phyloP scores from a whole-genome alignment of 2,888 invertebrate species.

The Ochlodes sylvanus region DNA sequence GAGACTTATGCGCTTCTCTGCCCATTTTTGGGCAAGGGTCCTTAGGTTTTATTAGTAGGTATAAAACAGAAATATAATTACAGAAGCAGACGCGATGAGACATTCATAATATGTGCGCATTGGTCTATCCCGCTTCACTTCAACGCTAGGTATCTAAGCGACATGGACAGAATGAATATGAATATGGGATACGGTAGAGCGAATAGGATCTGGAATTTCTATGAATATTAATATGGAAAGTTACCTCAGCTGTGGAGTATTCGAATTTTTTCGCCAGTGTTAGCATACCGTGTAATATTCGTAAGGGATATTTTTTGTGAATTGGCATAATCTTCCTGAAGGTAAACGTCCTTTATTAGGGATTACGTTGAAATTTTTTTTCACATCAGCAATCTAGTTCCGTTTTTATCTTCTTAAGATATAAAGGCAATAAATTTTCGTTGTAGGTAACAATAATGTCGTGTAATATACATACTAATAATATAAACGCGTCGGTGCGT shows the following conservation, averaged over 20 bases:
- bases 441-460: too few relatives aligned
- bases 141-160: slow-evolving; percentile 24
- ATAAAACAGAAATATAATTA: slow-evolving; percentile 45
- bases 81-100: slow-evolving; percentile 51
- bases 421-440: too few relatives aligned
- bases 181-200: slow-evolving; percentile 26
- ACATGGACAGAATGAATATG: slow-evolving; percentile 31
- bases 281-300: slow-evolving; percentile 10
- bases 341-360: slow-evolving; percentile 5
- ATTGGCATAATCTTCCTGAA: slow-evolving; percentile 6
- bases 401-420: not conserved
- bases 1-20: too few relatives aligned
- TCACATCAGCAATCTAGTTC: not conserved
- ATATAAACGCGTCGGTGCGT: too few relatives aligned
- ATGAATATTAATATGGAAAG: slow-evolving; percentile 31
- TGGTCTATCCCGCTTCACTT: slow-evolving; percentile 47
- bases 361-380: not conserved
- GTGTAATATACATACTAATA: too few relatives aligned
- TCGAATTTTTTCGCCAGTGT: slow-evolving; percentile 9
- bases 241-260: slow-evolving; percentile 6
- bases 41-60: too few relatives aligned
- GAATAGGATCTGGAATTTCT: slow-evolving; percentile 28
- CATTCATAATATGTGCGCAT: slow-evolving; percentile 55
- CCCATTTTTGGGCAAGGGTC: too few relatives aligned
- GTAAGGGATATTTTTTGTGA: slow-evolving; percentile 7